Evolutionary conservation across 2,113 vertebrate species (phyloP), one percentile per base, ranked within the genome.

Genomic region (Heloderma charlesbogerti): DNA sequence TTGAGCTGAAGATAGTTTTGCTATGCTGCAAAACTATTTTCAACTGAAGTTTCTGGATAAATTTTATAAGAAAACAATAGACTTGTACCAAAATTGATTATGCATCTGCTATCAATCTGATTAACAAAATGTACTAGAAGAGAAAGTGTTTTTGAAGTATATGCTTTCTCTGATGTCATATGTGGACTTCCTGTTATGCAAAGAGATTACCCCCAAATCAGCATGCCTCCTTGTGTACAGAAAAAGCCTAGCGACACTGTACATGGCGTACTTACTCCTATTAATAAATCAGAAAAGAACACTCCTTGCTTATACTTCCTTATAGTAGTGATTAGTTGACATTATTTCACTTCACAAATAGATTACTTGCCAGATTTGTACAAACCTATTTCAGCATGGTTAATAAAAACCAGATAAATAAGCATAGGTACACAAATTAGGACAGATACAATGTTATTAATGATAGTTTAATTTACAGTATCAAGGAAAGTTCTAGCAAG

Each of bases 401-500:
- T 94, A 95, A 96, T 94, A 94, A 96, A 91, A 88, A 4, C 43
- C 43, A 94, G 91, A 93, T 89, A 95, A 95, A 94, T 91, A 96
- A 94, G n/a, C 12, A 3, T 60, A 94, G 91, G 80, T 93, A 93
- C 48, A 95, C 91, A 96, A 93, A 96, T 96, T 92, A 94, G 92
- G 69, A 95, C 93, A 92, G 92, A 94, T 93, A 94, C 72, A 92
- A 92, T 88, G 78, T 92, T 95, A 95, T 92, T 94, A 93, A 94
- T 93, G 86, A 85, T 91, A 87, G 88, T 91, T 88, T 94, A 95
- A 95, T 96, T 96, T 95, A 96, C 90, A 89, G 57, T 93, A 91
- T n/a, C 67, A 89, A 94, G 92, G 94, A 96, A 96, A 92, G 84
- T 91, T 96, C 82, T 71, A 93, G 90, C 79, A 89, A 96, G 90